phyloP scores from a whole-genome alignment of 1,140 invertebrate genomes.

The Pemphigus obesinymphae region DNA sequence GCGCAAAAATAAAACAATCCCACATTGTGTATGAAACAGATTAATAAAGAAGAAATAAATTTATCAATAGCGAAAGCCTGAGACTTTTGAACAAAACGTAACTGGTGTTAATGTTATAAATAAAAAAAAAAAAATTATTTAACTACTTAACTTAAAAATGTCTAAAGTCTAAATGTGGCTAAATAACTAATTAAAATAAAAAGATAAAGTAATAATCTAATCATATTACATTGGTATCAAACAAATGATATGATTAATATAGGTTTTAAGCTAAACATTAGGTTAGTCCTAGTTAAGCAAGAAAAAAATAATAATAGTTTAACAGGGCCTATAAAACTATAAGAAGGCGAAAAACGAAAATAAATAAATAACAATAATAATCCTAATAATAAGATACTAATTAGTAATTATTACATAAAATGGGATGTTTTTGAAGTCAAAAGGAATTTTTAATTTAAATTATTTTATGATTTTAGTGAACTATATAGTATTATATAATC shows the following conservation, averaged over 20 bases:
- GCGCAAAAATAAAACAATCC: slow-evolving; percentile 7
- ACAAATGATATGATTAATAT: slow-evolving; percentile 3
- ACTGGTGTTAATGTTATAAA: slow-evolving; percentile 39
- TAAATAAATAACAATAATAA: slow-evolving; percentile 10
- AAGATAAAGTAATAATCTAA: slow-evolving; percentile 6
- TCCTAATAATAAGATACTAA: background rate
- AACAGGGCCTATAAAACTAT: slow-evolving; percentile 40
- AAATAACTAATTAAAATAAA: slow-evolving; percentile 13
- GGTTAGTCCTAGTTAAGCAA: slow-evolving; percentile 27
- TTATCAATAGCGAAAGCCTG: slow-evolving; percentile 41
- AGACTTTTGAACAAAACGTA: slow-evolving; percentile 31
- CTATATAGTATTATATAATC: background rate
- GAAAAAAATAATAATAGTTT: slow-evolving; percentile 3
- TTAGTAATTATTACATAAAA: slow-evolving; percentile 7
- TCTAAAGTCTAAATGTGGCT: slow-evolving; percentile 26
- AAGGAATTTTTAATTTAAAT: background rate
- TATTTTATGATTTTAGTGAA: slow-evolving; percentile 6
- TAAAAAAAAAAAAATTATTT: slow-evolving; percentile 24
- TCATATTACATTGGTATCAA: slow-evolving; percentile 20
- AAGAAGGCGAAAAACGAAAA: slow-evolving; percentile 1
- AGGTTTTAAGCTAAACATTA: slow-evolving; percentile 14
- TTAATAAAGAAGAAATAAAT: slow-evolving; percentile 39
- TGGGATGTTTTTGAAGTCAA: background rate
- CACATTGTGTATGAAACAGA: slow-evolving; percentile 24
- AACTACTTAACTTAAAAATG: slow-evolving; percentile 35